Evolutionary conservation across 2,888 invertebrate genomes (phyloP), one percentile per base, ranked within the genome.

Genomic region (Euplexia lucipara): DNA sequence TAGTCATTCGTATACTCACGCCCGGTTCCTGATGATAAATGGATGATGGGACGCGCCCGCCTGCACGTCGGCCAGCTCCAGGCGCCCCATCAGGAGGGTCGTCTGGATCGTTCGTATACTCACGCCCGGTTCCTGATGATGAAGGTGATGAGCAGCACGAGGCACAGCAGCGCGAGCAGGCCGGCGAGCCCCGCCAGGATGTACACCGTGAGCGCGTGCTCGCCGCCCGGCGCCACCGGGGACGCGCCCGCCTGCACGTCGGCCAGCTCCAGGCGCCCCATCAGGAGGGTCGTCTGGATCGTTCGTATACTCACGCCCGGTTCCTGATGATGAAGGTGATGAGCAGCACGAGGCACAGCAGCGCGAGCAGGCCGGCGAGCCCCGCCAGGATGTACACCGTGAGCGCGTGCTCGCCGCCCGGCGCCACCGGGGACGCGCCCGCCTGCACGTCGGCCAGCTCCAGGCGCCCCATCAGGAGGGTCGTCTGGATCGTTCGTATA

Each of bases 71-170:
- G 89, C 86, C 16, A 96, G 91, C 35, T 89, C 86, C 45, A 96
- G 86, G 45, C 84, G 75, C 72, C 89, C 76, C 9, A 83, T 83
- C 64, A 86, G 85, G 42, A 96, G 87, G 0, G 86, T 86, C 2
- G 83, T 81, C 65, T 94, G 94, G 66, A 96, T 91, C 16, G 86
- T 74, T 6, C 88, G 90, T 42, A 96, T 88, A 90, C 94, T 91
- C 56, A 97, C 97, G 95, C 93, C 84, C 95, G 94, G 0, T 96
- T 96, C 86, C 95, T 96, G 49, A 96, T 68, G 65, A 96, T 89
- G 86, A 96, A 96, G 0, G 95, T 92, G 2, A 96, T 80, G 8
- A 95, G 92, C 14, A 89, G 83, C 1, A n/a, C 75, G 9, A 95
- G 66, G 61, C 90, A 91, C 62, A 96, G 83, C 47, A 96, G 78